Conservation (phyloP, 1,140 invertebrate genomes). For the Panulirus ornatus region DNA sequence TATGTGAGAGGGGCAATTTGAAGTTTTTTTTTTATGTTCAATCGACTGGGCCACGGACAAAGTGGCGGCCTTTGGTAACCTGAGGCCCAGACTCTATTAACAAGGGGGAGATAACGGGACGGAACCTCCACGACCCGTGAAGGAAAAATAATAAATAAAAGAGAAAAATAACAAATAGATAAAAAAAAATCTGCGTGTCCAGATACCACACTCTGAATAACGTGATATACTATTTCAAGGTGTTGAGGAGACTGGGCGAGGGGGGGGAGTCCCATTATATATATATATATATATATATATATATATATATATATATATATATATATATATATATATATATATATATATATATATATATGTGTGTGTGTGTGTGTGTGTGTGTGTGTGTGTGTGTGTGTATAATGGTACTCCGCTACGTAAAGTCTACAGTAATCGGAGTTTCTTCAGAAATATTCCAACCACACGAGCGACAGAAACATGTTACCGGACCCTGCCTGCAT, state of each 20-base stretch:
- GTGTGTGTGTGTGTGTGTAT: not conserved
- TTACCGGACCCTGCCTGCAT: too few relatives aligned
- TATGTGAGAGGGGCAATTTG: conserved; percentile 62
- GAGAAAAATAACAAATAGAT: not conserved
- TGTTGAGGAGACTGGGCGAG: not conserved
- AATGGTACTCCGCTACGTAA: too few relatives aligned
- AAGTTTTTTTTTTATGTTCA: conserved; percentile 45
- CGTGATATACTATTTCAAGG: not conserved
- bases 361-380: not conserved
- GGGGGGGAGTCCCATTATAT: not conserved
- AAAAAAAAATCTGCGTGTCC: too few relatives aligned
- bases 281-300: not conserved
- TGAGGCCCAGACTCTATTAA: conserved; percentile 63
- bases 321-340: not conserved
- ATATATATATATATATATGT: not conserved
- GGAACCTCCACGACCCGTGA: not conserved
- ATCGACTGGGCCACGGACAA: conserved; percentile 54
- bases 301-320: not conserved
- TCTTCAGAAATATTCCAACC: too few relatives aligned
- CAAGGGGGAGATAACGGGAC: conserved; percentile 41
- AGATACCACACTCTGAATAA: not conserved
- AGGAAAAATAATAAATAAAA: conserved; percentile 1
- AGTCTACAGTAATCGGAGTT: too few relatives aligned
- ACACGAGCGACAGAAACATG: too few relatives aligned
- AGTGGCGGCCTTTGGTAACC: conserved; percentile 54